Percentiles rank a stretch among this genome's conserved stretches.
phyloP scores from a whole-genome alignment of 2,797 vertebrate genomes.

The Lateolabrax maculatus region DNA sequence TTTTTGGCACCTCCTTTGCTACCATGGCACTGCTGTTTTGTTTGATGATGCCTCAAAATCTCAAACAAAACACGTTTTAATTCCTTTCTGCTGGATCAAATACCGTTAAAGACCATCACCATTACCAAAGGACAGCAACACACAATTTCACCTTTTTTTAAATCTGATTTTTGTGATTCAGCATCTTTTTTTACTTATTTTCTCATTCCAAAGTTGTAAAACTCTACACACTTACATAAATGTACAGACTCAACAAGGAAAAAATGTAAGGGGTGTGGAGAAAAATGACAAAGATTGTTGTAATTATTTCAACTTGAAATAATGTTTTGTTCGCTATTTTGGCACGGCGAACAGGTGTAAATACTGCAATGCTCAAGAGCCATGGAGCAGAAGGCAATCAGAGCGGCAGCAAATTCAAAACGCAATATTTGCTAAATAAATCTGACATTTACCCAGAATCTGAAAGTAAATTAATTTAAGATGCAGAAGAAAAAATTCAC shows the following conservation, averaged over 20 bases:
- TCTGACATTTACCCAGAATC: neutral
- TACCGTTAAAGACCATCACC: conserved; percentile 8
- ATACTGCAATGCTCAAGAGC: neutral
- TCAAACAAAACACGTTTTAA: conserved; percentile 6
- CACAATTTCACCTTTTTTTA: neutral
- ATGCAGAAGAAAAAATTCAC: too few species aligned
- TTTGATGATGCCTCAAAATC: conserved; percentile 26
- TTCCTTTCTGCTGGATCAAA: conserved; percentile 1
- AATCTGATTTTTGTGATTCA: neutral
- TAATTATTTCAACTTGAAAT: neutral
- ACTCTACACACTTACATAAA: neutral
- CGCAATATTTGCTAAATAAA: neutral
- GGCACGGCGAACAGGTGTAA: rapidly evolving
- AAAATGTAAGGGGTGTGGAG: neutral
- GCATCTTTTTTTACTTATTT: neutral
- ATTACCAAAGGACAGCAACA: neutral
- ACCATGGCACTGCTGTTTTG: neutral
- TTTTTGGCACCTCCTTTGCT: conserved; percentile 19
- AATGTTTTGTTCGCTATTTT: neutral
- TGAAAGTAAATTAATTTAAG: neutral
- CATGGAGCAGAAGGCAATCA: neutral
- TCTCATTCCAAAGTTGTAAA: neutral
- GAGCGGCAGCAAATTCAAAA: neutral
- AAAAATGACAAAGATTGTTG: neutral
- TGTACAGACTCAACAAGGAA: neutral